A percentile compares a stretch with the other conserved stretches of the same genome.
These are phyloP conservation scores for Meteorus sp. DNA, from an alignment of 1,140 invertebrate species.

Conservation along the genomic window DNA sequence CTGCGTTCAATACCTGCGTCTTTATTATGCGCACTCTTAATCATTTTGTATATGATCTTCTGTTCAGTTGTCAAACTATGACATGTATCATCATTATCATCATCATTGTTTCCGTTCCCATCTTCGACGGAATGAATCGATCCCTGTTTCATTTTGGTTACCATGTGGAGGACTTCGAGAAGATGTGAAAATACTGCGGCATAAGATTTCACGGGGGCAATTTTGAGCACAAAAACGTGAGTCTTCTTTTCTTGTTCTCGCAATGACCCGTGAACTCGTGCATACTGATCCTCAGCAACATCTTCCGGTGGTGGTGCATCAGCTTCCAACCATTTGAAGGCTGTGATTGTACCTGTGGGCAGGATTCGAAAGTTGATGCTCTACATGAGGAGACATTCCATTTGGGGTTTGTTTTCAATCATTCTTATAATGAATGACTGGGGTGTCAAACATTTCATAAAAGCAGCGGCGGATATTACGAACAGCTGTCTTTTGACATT, in stretches of 20 bases:
- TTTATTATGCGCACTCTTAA: slow-evolving; percentile 35
- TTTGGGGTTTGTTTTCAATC: too few relatives aligned
- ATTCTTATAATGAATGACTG: too few relatives aligned
- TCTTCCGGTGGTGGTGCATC: slow-evolving; percentile 28
- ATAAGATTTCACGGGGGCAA: slow-evolving; percentile 38
- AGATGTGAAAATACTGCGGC: slow-evolving; percentile 44
- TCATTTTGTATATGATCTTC: slow-evolving; percentile 43
- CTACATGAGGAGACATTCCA: too few relatives aligned
- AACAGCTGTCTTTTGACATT: too few relatives aligned
- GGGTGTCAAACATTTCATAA: too few relatives aligned
- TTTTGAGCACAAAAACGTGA: slow-evolving; percentile 41
- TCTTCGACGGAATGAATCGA: slow-evolving; percentile 25
- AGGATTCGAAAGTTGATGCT: too few relatives aligned
- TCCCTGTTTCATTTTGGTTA: slow-evolving; percentile 26
- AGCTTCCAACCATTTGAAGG: slow-evolving; percentile 49
- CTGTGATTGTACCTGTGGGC: slow-evolving; percentile 41
- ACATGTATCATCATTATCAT: neutral
- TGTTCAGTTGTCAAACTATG: slow-evolving; percentile 40
- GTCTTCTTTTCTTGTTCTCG: slow-evolving; percentile 37
- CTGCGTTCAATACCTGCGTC: slow-evolving; percentile 48
- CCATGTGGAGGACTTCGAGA: slow-evolving; percentile 38
- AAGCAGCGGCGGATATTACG: too few relatives aligned
- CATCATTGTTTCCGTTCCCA: neutral
- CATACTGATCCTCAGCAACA: slow-evolving; percentile 38
- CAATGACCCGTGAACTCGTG: slow-evolving; percentile 39